phyloP scores from a whole-genome alignment of 2,113 vertebrate species.

The Gobiocypris rarus region DNA sequence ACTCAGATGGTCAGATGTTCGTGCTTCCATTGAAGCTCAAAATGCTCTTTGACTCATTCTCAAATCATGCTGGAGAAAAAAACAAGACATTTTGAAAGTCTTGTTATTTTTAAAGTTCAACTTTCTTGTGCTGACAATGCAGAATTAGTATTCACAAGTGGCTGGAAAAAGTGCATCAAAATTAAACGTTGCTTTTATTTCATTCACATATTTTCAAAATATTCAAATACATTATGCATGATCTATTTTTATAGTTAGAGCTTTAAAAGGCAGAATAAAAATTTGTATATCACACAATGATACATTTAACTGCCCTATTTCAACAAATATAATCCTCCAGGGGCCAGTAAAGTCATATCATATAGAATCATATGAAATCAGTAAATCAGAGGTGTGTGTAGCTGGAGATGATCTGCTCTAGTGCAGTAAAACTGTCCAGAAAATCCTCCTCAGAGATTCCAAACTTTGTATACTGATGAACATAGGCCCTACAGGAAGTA shows the following conservation, averaged over 20 bases:
- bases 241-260: not conserved
- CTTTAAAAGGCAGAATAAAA: not conserved
- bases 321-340: not conserved
- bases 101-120: not conserved
- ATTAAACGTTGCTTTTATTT: not conserved
- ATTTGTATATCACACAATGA: not conserved
- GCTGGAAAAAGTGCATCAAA: not conserved
- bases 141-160: not conserved
- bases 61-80: too few species aligned
- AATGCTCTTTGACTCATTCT: too few species aligned
- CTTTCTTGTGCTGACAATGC: not conserved
- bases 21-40: too few species aligned
- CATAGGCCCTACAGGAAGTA: slow-evolving; percentile 83
- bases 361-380: not conserved
- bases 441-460: slow-evolving; percentile 95
- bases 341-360: not conserved
- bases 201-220: not conserved
- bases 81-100: too few species aligned
- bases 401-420: slow-evolving; percentile 94
- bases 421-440: slow-evolving; percentile 87
- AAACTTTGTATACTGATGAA: slow-evolving; percentile 91
- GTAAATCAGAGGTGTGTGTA: slow-evolving; percentile 80
- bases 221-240: not conserved
- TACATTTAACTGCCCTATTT: not conserved
- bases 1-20: too few species aligned